phyloP scores from a whole-genome alignment of 1,140 invertebrate species.

The Phortica variegata region DNA sequence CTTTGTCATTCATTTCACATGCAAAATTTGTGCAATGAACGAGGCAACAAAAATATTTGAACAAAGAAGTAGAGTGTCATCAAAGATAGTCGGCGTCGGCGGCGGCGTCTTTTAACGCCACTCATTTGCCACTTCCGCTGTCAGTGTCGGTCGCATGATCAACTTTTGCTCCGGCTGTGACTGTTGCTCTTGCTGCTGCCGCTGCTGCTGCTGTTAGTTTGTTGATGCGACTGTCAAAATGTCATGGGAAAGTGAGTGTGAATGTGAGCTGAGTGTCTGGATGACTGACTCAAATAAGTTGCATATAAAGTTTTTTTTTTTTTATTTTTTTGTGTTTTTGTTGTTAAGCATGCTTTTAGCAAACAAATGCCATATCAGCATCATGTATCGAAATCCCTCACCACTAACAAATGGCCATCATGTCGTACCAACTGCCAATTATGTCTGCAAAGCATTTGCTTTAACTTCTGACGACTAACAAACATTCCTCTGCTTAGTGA shows the following conservation, averaged over 20 bases:
- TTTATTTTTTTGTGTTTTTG: conserved; percentile 13
- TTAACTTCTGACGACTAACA: too few relatives aligned
- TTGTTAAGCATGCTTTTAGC: conserved; percentile 9
- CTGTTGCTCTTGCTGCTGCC: too few relatives aligned
- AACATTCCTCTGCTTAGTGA: too few relatives aligned
- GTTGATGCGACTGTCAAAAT: conserved; percentile 25
- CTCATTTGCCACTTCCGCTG: conserved; percentile 53
- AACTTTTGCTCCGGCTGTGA: conserved; percentile 6
- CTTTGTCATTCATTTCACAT: conserved; percentile 30
- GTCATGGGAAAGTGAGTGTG: conserved; percentile 46
- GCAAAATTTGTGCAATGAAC: conserved; percentile 24
- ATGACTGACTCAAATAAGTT: not conserved
- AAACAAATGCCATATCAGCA: conserved; percentile 50
- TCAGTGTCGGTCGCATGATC: conserved; percentile 13
- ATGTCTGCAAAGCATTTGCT: too few relatives aligned
- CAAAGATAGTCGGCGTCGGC: not conserved
- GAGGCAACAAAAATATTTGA: not conserved
- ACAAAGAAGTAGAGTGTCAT: not conserved
- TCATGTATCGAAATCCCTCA: too few relatives aligned
- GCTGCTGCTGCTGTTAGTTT: too few relatives aligned
- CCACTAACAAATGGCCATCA: too few relatives aligned
- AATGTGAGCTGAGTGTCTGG: conserved; percentile 8
- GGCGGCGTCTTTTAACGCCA: conserved; percentile 51
- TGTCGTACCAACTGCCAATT: conserved; percentile 54
- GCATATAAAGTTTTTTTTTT: conserved; percentile 29